These are phyloP conservation scores for Drosophila sucinea DNA, from an alignment of 1,140 invertebrate species.

Conservation along the genomic window DNA sequence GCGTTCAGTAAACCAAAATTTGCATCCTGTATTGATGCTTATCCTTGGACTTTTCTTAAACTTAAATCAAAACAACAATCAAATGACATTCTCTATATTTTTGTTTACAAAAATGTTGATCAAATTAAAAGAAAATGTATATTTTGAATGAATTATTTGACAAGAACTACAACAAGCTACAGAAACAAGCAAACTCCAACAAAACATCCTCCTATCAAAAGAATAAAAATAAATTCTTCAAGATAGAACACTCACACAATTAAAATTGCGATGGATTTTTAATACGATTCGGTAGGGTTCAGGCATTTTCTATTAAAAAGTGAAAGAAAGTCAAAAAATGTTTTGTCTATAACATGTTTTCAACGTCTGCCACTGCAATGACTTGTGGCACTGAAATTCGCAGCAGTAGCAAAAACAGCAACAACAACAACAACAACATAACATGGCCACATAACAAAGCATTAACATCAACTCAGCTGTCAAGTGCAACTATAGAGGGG, in stretches of 20 bases:
- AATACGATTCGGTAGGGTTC: not conserved
- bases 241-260: not conserved
- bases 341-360: not conserved
- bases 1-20: no score
- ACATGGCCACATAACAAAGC: slow-evolving; percentile 33
- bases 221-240: not conserved
- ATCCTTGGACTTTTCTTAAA: no score
- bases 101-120: no score
- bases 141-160: no score
- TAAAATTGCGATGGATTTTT: not conserved
- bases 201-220: not conserved
- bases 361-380: slow-evolving; percentile 19
- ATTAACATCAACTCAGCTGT: slow-evolving; percentile 48
- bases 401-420: slow-evolving; percentile 1
- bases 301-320: not conserved
- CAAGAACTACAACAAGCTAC: no score
- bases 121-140: no score
- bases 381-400: not conserved
- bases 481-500: slow-evolving; percentile 24
- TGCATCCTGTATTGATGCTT: no score
- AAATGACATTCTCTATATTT: no score
- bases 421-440: slow-evolving; percentile 15
- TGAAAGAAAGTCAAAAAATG: not conserved
- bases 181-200: no score
- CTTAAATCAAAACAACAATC: no score